These are phyloP conservation scores for Colinus virginianus DNA, from an alignment of 2,113 vertebrate genomes.

Conservation along the genomic window DNA sequence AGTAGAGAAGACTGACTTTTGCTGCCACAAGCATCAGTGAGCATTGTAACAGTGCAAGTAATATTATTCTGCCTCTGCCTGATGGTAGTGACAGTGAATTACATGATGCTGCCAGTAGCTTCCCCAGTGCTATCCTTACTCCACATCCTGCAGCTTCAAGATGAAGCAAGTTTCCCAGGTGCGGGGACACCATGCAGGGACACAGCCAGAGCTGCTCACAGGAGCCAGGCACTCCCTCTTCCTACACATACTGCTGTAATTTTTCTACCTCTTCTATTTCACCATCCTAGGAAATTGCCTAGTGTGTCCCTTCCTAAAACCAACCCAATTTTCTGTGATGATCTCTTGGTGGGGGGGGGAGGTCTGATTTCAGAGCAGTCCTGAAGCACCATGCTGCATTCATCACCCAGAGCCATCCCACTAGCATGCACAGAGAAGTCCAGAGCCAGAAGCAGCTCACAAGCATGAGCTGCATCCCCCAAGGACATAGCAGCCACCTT, in stretches of 20 bases:
- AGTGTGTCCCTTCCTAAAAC: not conserved
- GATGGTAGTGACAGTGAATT: not conserved
- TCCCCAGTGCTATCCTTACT: not conserved
- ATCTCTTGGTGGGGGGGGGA: not conserved
- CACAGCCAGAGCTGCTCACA: not conserved
- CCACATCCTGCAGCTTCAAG: not conserved
- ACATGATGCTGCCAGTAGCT: not conserved
- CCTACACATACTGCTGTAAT: fast-evolving
- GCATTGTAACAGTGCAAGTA: not conserved
- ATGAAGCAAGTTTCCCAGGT: not conserved
- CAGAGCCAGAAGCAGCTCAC: not conserved
- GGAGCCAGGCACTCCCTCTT: not conserved
- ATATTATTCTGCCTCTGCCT: not conserved
- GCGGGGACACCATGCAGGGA: fast-evolving
- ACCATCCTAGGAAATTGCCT: not conserved
- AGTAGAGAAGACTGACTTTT: not conserved
- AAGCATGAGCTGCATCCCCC: not conserved
- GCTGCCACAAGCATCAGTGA: not conserved
- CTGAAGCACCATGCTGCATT: not conserved
- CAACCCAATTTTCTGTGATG: not conserved
- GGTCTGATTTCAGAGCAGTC: not conserved
- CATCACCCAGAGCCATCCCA: fast-evolving
- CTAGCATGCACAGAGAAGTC: not conserved
- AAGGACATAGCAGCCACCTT: not conserved
- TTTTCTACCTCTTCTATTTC: not conserved